phyloP scores from a whole-genome alignment of 2,888 invertebrate species.

The Atherix ibis region DNA sequence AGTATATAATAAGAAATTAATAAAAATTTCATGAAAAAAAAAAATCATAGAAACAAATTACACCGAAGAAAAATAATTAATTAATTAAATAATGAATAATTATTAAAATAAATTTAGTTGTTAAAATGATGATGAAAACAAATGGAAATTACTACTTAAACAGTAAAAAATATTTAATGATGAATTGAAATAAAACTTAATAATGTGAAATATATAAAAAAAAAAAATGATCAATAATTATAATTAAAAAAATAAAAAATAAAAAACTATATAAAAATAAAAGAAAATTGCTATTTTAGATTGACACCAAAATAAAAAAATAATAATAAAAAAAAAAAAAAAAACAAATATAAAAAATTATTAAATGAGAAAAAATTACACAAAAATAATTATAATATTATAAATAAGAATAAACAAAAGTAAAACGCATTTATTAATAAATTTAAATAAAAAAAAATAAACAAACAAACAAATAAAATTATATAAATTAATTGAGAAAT shows the following conservation, averaged over 20 bases:
- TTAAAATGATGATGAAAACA: conserved; percentile 6
- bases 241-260: conserved; percentile 7
- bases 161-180: conserved; percentile 6
- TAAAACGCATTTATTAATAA: conserved; percentile 6
- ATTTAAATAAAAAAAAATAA: conserved; percentile 6
- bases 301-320: conserved; percentile 10
- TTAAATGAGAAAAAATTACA: conserved; percentile 6
- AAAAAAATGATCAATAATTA: conserved; percentile 9
- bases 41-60: conserved; percentile 13
- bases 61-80: conserved; percentile 13
- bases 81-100: conserved; percentile 5
- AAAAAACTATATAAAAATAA: too few relatives aligned
- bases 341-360: conserved; percentile 3
- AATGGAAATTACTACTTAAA: conserved; percentile 6
- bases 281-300: conserved; percentile 11
- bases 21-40: conserved; percentile 11
- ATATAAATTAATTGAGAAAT: conserved; percentile 6
- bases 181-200: conserved; percentile 1
- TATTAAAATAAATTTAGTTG: conserved; percentile 6
- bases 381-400: conserved; percentile 1
- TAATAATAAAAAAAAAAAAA: neutral
- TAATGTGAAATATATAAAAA: conserved; percentile 10
- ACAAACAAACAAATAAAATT: conserved; percentile 7
- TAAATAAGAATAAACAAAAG: conserved; percentile 5
- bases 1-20: conserved; percentile 12